Evolutionary conservation across 2,888 invertebrate genomes (phyloP), one percentile per base, ranked within the genome.

Genomic region (Thymelicus acteon): DNA sequence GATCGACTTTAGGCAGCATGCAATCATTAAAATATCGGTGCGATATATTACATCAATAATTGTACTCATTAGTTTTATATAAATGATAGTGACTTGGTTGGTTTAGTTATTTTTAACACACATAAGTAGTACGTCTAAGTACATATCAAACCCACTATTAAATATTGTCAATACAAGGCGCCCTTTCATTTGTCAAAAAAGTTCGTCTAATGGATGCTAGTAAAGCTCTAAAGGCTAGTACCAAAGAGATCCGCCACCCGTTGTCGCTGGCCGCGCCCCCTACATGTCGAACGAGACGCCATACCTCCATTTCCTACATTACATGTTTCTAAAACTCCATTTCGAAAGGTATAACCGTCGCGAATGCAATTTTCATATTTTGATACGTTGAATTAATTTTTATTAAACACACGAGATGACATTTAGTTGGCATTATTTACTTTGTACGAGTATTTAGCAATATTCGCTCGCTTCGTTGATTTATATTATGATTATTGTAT

Each of bases 171-270:
- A 31, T 31, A 31, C 31, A 31, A 31, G 3, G 31, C 1, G 31
- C 3, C 31, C 31, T 31, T 31, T 31, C 3, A 5, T 31, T 31
- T 31, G 31, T 31, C 31, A 5, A 31, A 31, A 31, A 2, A 31
- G 31, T 31, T 31, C 31, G 31, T 31, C 31, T 31, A 31, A 31
- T 31, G 31, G 3, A 2, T 31, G 0, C 31, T 31, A 31, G 31
- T 31, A 31, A 31, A 31, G 31, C 31, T 31, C 2, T 31, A 31
- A 31, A 65, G 64, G 52, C 47, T 61, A 57, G 62, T 67, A 73
- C 73, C 72, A 73, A 73, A 73, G 72, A 73, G 67, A 71, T 69
- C 54, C 60, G 58, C 63, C 49, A 24, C 31, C 19, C 19, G 2
- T 31, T 31, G n/a, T 52, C 67, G 47, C 61, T 40, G 64, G 19